Percentiles rank a stretch among this genome's conserved stretches.
Conservation (phyloP, 2,888 invertebrate species). For the Hyalella azteca region DNA sequence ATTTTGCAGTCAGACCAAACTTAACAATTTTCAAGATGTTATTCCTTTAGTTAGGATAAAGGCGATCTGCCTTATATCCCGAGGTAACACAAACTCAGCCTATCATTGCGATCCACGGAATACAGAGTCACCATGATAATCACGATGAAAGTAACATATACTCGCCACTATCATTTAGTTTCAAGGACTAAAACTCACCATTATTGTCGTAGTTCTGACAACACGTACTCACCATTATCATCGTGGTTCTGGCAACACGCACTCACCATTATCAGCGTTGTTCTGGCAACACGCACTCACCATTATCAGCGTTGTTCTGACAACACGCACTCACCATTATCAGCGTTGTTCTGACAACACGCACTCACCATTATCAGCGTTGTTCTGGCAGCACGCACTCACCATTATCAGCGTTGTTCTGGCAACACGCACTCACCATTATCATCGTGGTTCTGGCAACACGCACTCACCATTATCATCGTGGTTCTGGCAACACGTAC, state of each 20-base stretch:
- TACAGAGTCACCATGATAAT: not conserved
- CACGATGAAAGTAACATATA: not conserved
- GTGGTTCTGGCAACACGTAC: not conserved
- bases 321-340: not conserved
- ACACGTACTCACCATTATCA: constrained; percentile 43
- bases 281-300: not conserved
- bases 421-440: not conserved
- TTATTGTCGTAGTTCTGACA: not conserved
- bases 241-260: not conserved
- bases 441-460: no score
- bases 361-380: not conserved
- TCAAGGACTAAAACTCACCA: not conserved
- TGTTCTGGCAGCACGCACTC: not conserved
- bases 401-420: not conserved
- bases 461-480: not conserved
- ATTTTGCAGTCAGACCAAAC: no score
- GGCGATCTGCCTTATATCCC: not conserved
- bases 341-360: not conserved
- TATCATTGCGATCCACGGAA: no score
- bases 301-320: not conserved
- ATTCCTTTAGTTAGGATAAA: not conserved
- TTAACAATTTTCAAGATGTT: not conserved
- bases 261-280: not conserved
- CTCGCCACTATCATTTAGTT: not conserved
- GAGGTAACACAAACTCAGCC: not conserved